Conservation (phyloP, 2,797 vertebrate genomes). For the Crocidura indochinensis region DNA sequence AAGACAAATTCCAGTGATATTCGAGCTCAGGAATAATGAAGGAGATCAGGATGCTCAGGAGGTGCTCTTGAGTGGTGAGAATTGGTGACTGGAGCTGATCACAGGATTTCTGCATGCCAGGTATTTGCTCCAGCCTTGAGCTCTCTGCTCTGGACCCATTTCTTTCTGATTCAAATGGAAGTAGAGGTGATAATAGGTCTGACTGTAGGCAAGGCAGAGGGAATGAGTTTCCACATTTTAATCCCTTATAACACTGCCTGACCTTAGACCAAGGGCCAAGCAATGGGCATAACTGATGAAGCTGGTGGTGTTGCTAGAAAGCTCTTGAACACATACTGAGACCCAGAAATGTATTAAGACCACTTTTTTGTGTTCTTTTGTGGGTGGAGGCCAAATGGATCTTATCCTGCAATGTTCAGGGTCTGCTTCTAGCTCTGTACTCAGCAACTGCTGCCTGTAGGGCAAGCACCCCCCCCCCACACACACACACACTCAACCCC, state of each 20-base stretch:
- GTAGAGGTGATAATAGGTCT: neutral
- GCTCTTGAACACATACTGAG: neutral
- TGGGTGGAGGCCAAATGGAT: neutral
- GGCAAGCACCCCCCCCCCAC: too few relatives aligned
- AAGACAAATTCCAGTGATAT: too few relatives aligned
- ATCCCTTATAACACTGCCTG: neutral
- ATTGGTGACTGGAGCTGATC: too few relatives aligned
- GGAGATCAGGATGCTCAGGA: too few relatives aligned
- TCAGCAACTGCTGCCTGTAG: neutral
- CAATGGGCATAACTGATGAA: neutral
- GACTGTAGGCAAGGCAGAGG: neutral
- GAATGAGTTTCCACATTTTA: neutral
- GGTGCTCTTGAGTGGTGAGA: too few relatives aligned
- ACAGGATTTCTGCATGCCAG: too few relatives aligned
- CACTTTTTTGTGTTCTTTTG: neutral
- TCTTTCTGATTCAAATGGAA: neutral
- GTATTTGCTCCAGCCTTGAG: neutral
- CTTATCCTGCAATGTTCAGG: neutral
- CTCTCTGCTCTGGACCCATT: neutral
- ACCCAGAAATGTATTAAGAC: neutral
- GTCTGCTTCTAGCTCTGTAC: neutral
- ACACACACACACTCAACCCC: too few relatives aligned
- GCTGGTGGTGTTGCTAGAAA: fast-evolving
- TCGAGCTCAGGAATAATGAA: too few relatives aligned
- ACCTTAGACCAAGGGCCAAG: neutral